Percentiles rank a stretch among this genome's conserved stretches.
phyloP scores from a whole-genome alignment of 2,888 invertebrate genomes.

The Andrena haemorrhoa region DNA sequence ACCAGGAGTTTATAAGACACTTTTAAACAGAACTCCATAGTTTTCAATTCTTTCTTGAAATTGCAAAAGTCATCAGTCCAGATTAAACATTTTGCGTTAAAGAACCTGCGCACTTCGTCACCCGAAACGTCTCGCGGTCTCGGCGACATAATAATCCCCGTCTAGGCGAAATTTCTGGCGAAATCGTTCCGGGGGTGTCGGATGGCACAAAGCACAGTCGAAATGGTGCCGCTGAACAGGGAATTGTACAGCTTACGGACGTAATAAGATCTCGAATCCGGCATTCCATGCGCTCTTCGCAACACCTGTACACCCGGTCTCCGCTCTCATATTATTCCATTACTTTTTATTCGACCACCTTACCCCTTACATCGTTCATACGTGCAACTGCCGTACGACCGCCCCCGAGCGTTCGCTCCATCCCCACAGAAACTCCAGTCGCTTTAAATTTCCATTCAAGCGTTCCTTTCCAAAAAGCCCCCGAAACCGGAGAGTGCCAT shows the following conservation, averaged over 20 bases:
- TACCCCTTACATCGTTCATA: conserved; percentile 10
- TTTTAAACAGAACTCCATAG: no score
- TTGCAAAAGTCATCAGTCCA: no score
- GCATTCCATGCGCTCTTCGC: conserved; percentile 19
- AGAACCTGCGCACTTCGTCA: no score
- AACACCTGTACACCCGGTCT: background rate
- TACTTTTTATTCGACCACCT: conserved; percentile 16
- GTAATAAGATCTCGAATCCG: conserved; percentile 19
- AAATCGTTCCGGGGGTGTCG: background rate
- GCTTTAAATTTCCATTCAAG: conserved; percentile 6
- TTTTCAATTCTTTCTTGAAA: no score
- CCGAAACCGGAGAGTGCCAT: no score
- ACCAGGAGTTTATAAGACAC: no score
- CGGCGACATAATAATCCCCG: background rate
- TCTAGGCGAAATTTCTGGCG: background rate
- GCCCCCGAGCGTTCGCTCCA: background rate
- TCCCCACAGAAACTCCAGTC: background rate
- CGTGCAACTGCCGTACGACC: background rate
- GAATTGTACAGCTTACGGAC: conserved; percentile 4
- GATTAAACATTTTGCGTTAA: no score
- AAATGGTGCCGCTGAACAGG: conserved; percentile 11
- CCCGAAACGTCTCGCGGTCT: background rate
- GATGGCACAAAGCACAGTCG: background rate
- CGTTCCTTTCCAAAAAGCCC: no score
- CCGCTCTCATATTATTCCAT: background rate